Evolutionary conservation across 1,140 invertebrate species (phyloP).

Genomic region (Saccostrea echinata): DNA sequence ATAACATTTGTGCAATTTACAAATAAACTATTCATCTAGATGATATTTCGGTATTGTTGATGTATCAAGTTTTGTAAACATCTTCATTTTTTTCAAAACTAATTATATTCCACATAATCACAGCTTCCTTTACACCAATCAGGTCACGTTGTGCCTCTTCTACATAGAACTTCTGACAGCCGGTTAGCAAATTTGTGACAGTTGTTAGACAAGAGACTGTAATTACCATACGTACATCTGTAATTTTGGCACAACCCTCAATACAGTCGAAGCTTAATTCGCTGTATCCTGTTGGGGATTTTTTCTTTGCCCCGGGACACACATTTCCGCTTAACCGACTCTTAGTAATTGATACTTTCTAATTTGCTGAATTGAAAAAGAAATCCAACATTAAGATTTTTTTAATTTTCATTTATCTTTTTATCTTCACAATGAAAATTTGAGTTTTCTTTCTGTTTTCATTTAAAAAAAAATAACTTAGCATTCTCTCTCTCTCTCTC

Average conservation of each 20-base stretch:
- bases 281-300: background rate
- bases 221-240: background rate
- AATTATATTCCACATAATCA: too few species aligned
- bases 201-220: background rate
- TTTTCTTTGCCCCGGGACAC: background rate
- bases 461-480: too few species aligned
- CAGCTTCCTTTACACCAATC: background rate
- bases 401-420: too few species aligned
- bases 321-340: background rate
- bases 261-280: background rate
- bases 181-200: background rate
- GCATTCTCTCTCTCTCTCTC: too few species aligned
- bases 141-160: background rate
- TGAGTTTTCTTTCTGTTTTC: too few species aligned
- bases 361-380: background rate
- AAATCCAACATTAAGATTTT: background rate
- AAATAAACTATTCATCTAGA: too few species aligned
- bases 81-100: too few species aligned
- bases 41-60: too few species aligned
- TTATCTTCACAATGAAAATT: too few species aligned
- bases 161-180: background rate
- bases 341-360: background rate
- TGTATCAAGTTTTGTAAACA: too few species aligned
- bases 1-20: too few species aligned
- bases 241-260: background rate